phyloP scores from a whole-genome alignment of 1,140 invertebrate genomes.

The Potamilus streckersoni region DNA sequence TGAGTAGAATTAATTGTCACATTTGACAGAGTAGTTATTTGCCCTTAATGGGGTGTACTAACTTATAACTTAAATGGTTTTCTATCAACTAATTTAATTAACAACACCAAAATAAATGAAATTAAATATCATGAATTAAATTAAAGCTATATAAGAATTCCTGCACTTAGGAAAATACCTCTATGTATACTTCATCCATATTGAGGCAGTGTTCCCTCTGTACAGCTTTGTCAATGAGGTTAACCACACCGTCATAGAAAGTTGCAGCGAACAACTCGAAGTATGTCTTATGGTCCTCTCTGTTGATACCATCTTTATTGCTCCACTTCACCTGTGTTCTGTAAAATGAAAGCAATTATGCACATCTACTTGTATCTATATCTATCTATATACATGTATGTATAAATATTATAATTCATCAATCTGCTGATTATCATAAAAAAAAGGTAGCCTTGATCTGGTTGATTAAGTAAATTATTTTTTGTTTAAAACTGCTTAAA shows the following conservation, averaged over 20 bases:
- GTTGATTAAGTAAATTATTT: too few relatives aligned
- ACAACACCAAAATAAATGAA: too few relatives aligned
- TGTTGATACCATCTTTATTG: conserved; percentile 89
- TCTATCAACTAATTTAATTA: too few relatives aligned
- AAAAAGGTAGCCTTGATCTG: too few relatives aligned
- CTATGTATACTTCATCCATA: conserved; percentile 72
- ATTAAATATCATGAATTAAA: background rate
- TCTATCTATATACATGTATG: too few relatives aligned
- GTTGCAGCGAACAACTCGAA: conserved; percentile 87
- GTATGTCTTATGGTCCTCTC: conserved; percentile 89
- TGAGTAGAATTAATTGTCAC: too few relatives aligned
- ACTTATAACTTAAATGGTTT: too few relatives aligned
- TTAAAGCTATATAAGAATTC: background rate
- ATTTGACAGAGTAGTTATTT: too few relatives aligned
- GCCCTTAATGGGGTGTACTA: too few relatives aligned
- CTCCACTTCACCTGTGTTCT: conserved; percentile 89
- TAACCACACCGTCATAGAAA: conserved; percentile 76
- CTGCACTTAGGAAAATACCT: conserved; percentile 65
- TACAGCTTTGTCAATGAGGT: conserved; percentile 69
- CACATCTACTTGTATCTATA: background rate
- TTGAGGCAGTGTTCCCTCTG: conserved; percentile 67
- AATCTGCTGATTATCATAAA: too few relatives aligned
- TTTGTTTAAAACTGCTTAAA: too few relatives aligned
- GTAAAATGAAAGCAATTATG: background rate
- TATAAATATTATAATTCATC: too few relatives aligned